These are phyloP conservation scores for Telmatherina bonti DNA, from an alignment of 2,797 vertebrate species.

Conservation along the genomic window DNA sequence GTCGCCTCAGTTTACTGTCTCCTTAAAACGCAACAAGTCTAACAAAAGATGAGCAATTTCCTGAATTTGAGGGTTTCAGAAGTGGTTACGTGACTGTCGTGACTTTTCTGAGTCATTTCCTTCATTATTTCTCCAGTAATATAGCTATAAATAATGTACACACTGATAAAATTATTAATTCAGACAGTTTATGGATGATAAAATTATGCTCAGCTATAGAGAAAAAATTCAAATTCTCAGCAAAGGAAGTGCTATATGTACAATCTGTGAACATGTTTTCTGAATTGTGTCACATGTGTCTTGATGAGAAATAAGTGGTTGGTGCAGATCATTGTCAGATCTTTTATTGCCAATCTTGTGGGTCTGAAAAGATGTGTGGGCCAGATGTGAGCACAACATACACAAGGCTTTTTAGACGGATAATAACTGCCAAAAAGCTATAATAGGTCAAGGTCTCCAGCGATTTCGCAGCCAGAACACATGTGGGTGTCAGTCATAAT, in stretches of 20 bases:
- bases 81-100: neutral
- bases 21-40: neutral
- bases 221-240: neutral
- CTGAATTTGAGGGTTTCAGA: constrained; percentile 53
- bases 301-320: too few species aligned
- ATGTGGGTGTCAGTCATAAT: constrained; percentile 80
- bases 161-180: neutral
- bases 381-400: too few species aligned
- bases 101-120: neutral
- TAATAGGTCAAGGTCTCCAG: neutral
- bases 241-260: neutral
- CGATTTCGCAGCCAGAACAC: constrained; percentile 50
- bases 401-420: too few species aligned
- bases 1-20: neutral
- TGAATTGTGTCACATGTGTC: neutral
- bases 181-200: too few species aligned
- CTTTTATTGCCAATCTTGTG: too few species aligned
- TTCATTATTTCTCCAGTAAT: too few species aligned
- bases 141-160: too few species aligned
- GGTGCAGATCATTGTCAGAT: too few species aligned
- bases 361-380: too few species aligned
- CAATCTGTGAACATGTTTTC: neutral
- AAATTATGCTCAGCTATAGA: too few species aligned
- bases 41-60: constrained; percentile 33
- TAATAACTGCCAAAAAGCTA: too few species aligned